Base-by-base conservation (phyloP, 2,888 invertebrate genomes). In the Zhuqinia jingwanae region DNA sequence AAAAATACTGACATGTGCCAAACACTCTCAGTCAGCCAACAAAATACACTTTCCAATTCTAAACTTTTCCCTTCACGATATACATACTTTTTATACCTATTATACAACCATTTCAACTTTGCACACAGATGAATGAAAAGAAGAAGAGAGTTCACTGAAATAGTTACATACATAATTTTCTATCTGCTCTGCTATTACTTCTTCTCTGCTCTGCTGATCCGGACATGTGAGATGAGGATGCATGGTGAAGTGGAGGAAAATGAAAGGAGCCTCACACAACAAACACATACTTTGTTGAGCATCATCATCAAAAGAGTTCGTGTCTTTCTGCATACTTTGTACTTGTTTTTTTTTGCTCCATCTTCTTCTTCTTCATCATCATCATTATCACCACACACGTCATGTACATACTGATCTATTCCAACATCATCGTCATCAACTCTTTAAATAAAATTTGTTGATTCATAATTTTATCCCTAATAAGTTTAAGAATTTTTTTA, bases 1-100 rank as follows among this genome's bases (percentile, higher is more conserved):
- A 15, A 56, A 58, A 80, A 27, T 50, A 50, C 76, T 65, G 76
- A 83, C 63, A 83, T 83, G 83, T 83, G 83, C 83, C 83, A 83
- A 76, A 65, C 47, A 36, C 5, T 36, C 36, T 36, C 36, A 81
- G 76, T 20, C 56, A 76, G 56, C 42, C 58, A 76, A 76, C 30
- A 53, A 75, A 65, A 63, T 42, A 83, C 56, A 77, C 76, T 65
- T 83, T 83, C 76, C 83, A 77, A 68, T 75, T 75, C 42, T 58
- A 73, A 58, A 36, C 36, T 36, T 36, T 36, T 36, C 36, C 36
- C 5, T 36, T 36, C 36, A 3, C 36, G 8, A 36, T 8, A 36
- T 6, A 8, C 58, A 25, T 27, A 27, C 70, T 47, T 70, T 47
- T 58, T 58, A 73, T 27, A n/a, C 22, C 22, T 73, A 50, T 36